A percentile compares a stretch with the other conserved stretches of the same genome.
Evolutionary conservation across 2,888 invertebrate genomes (phyloP).

Genomic region (Lasioglossum leucozonium): DNA sequence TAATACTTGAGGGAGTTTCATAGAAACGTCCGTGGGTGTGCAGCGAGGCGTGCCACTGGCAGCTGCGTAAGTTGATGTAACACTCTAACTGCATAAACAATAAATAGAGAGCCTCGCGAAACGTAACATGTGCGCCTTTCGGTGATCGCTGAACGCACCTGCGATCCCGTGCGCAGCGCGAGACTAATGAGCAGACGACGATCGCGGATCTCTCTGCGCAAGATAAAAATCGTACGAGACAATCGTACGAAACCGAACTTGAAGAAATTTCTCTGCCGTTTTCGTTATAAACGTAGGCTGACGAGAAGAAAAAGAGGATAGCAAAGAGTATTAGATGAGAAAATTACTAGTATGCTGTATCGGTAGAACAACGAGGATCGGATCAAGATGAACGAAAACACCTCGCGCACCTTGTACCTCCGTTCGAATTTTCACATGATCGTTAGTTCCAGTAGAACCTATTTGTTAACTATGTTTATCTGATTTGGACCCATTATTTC

Average conservation of each 20-base stretch:
- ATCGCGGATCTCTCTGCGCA: background rate
- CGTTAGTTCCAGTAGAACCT: slow-evolving; percentile 11
- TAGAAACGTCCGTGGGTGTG: background rate
- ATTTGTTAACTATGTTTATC: slow-evolving; percentile 16
- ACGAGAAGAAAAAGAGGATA: too few relatives aligned
- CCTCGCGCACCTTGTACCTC: background rate
- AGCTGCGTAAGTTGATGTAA: slow-evolving; percentile 44
- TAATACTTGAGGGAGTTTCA: slow-evolving; percentile 30
- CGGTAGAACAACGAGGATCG: background rate
- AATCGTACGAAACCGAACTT: background rate
- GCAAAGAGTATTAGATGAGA: background rate
- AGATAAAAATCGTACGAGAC: background rate
- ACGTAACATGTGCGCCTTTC: slow-evolving; percentile 30
- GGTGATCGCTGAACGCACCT: slow-evolving; percentile 31
- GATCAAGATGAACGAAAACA: background rate
- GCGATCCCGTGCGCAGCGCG: background rate
- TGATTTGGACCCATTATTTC: background rate
- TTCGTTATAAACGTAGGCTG: too few relatives aligned
- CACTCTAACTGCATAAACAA: slow-evolving; percentile 29
- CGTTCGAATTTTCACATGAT: background rate
- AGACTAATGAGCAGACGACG: background rate
- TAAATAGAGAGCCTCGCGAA: slow-evolving; percentile 28
- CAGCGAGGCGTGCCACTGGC: background rate
- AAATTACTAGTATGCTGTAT: background rate
- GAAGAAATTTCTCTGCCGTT: too few relatives aligned